Evolutionary conservation across 23 tunicate genomes (phyloP).

Genomic region (Diplosoma virens): DNA sequence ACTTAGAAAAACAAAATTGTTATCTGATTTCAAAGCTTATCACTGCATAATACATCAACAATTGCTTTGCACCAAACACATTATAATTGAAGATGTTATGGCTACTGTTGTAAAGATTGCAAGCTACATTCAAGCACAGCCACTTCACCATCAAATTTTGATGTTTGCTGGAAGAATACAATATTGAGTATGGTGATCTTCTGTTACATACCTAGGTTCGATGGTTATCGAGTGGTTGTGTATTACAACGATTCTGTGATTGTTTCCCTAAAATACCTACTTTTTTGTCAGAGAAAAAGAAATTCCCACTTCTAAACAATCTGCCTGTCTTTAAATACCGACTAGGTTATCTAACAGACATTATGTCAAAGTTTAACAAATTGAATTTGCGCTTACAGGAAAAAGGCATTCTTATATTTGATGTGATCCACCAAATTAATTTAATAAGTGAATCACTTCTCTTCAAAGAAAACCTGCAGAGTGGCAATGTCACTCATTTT

Average conservation of each 20-base stretch:
- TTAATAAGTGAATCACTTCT: too few species aligned
- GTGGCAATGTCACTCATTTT: too few species aligned
- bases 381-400: background rate
- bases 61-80: conserved; percentile 1
- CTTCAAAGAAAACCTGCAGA: too few species aligned
- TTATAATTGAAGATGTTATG: conserved; percentile 3
- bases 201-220: background rate
- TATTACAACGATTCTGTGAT: background rate
- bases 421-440: too few species aligned
- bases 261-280: background rate
- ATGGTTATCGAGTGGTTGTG: background rate
- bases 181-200: background rate
- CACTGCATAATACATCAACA: conserved; percentile 1
- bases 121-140: background rate
- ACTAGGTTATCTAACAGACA: too few species aligned
- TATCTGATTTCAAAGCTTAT: background rate
- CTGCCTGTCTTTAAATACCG: background rate
- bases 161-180: background rate
- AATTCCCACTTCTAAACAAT: background rate
- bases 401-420: background rate
- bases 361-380: background rate
- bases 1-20: conserved; percentile 1
- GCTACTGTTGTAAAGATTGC: background rate
- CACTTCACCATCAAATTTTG: background rate
- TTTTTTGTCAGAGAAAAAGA: background rate